Conservation (phyloP, 2,888 invertebrate species). For the Thyatira batis region DNA sequence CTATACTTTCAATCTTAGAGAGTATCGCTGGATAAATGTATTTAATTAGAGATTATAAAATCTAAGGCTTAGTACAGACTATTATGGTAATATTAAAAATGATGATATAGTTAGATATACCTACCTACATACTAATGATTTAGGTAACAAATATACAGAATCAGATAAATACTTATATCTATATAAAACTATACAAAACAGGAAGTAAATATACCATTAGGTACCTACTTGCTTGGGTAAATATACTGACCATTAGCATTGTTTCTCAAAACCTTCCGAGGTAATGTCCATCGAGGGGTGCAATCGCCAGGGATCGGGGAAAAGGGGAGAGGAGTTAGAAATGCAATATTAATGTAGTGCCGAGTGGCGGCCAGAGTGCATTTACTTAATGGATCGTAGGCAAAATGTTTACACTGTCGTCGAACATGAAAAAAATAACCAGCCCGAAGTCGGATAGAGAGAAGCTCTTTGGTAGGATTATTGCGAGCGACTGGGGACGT, state of each 20-base stretch:
- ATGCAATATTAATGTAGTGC: conserved; percentile 85
- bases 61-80: too few relatives aligned
- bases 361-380: conserved; percentile 74
- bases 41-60: too few relatives aligned
- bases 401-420: conserved; percentile 74
- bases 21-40: too few relatives aligned
- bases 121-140: too few relatives aligned
- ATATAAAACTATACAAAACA: too few relatives aligned
- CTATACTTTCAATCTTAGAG: too few relatives aligned
- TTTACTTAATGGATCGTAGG: conserved; percentile 79
- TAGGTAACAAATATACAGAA: too few relatives aligned
- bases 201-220: too few relatives aligned
- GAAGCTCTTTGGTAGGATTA: conserved; percentile 70
- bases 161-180: too few relatives aligned
- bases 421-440: conserved; percentile 63
- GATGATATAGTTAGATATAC: too few relatives aligned
- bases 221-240: neutral
- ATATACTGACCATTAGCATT: conserved; percentile 41
- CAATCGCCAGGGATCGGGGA: conserved; percentile 37
- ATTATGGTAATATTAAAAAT: too few relatives aligned
- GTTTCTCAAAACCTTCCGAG: conserved; percentile 47
- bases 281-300: conserved; percentile 46
- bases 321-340: conserved; percentile 70
- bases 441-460: conserved; percentile 56
- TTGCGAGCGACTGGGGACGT: conserved; percentile 56